Base-by-base conservation (phyloP, 2,113 vertebrate species). In the Dromiciops gliroides region DNA sequence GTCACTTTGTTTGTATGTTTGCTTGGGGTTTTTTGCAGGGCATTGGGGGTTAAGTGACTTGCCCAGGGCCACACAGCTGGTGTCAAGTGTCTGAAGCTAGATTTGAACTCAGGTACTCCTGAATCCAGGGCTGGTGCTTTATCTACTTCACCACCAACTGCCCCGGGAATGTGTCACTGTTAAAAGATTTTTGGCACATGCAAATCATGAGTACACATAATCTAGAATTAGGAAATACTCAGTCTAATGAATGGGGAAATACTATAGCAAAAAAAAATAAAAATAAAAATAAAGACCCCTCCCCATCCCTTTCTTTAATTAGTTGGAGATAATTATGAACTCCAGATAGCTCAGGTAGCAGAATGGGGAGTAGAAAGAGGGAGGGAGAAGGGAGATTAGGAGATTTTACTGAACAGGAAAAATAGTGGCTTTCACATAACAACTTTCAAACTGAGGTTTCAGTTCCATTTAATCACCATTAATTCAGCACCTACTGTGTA, bases 211-310 rank as follows among this genome's bases (percentile, higher is more conserved):
- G 52, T 91, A 50, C 37, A 93, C 22, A 51, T 51, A 93, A 90
- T n/a, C 91, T 93, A 50, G 90, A 37, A 88, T 88, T 92, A 26
- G 19, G 67, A 95, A 94, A 51, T n/a, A 93, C 14, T 93, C 95
- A 94, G 10, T 26, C 3, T 47, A 90, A 91, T 31, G 89, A 23
- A 24, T 51, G 50, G 94, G 91, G 75, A 51, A 95, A 60, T 50
- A 95, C 19, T 94, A 53, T 12, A n/a, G 48, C 48, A 51, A 95
- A 92, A n/a, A n/a, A n/a, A n/a, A n/a, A n/a, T n/a, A n/a, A n/a
- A n/a, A n/a, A n/a, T n/a, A n/a, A n/a, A 83, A 47, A 53, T 2
- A 53, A 90, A 75, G 26, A 14, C 19, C 51, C 25, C 75, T 89
- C n/a, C 37, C 67, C 67, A 83, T 7, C n/a, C 1, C 19, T 7